Conservation (phyloP, 2,113 vertebrate species). For the Strix aluco region DNA sequence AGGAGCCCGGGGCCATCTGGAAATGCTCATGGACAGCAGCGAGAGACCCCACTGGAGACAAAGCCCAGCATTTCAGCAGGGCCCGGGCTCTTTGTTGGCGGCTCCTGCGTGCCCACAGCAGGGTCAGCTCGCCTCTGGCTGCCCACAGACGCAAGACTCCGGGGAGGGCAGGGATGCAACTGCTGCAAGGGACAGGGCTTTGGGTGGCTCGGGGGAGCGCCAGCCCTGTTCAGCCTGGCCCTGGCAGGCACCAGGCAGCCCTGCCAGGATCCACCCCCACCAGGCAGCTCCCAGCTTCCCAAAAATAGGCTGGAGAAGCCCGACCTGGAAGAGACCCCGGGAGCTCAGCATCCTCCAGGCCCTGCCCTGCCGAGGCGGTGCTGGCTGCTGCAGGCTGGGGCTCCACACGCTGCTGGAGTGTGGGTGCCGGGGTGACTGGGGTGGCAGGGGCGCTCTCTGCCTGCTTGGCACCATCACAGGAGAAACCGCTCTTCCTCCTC, state of each 20-base stretch:
- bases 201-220: rapidly evolving
- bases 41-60: background rate
- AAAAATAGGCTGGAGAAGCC: constrained; percentile 16
- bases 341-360: background rate
- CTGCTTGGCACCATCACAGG: background rate
- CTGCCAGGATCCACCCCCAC: background rate
- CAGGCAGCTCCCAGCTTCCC: background rate
- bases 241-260: background rate
- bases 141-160: rapidly evolving
- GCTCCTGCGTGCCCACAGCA: rapidly evolving
- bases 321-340: background rate
- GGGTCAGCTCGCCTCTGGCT: background rate
- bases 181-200: background rate
- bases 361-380: rapidly evolving
- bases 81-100: rapidly evolving
- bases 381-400: background rate
- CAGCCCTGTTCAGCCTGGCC: rapidly evolving
- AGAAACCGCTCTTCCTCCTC: background rate
- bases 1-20: constrained; percentile 25
- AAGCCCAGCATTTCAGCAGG: background rate
- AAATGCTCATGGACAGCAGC: background rate
- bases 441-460: background rate
- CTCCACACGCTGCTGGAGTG: background rate
- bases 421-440: background rate
- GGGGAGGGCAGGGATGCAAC: background rate